Evolutionary conservation across 2,113 vertebrate species (phyloP).

Genomic region (Campylorhamphus procurvoides): DNA sequence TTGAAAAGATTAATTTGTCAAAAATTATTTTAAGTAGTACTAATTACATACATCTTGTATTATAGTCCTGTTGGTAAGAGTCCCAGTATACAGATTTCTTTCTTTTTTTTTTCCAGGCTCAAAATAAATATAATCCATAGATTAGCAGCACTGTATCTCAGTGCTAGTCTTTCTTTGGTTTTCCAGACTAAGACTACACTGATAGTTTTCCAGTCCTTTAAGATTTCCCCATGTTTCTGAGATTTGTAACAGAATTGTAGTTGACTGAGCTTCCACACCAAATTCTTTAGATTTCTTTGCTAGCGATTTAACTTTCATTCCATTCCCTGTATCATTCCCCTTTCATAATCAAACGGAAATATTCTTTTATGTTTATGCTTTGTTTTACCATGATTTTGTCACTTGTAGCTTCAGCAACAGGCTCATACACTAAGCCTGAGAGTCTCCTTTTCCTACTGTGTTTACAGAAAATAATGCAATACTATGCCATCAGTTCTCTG

Average conservation of each 20-base stretch:
- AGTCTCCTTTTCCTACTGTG: background rate
- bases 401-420: background rate
- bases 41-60: background rate
- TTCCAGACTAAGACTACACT: background rate
- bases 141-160: background rate
- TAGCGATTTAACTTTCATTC: background rate
- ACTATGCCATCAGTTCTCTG: background rate
- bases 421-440: background rate
- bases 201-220: background rate
- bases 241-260: background rate
- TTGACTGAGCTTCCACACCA: background rate
- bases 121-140: background rate
- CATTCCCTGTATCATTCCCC: background rate
- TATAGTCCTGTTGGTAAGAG: background rate
- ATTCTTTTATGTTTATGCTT: background rate
- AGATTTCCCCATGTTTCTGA: background rate
- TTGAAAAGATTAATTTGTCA: background rate
- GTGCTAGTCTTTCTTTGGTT: background rate
- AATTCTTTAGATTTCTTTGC: background rate
- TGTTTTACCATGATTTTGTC: background rate
- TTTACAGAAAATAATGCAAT: background rate
- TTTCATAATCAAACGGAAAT: background rate
- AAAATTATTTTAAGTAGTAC: background rate
- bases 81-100: background rate
- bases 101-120: background rate